phyloP scores from a whole-genome alignment of 2,888 invertebrate genomes.

The Cinara cedri region DNA sequence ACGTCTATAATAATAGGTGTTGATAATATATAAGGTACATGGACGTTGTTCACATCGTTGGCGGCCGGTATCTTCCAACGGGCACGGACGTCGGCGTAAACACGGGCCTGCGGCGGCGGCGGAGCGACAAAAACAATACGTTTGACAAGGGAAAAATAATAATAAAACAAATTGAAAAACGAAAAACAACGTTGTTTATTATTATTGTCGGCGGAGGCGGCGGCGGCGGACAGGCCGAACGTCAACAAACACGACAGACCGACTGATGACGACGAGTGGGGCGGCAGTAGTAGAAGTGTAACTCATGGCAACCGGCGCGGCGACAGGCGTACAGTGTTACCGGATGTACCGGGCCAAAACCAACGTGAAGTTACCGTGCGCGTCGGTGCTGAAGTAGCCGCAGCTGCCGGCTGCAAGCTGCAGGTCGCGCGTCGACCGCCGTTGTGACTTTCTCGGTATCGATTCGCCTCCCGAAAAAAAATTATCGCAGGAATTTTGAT shows the following conservation, averaged over 20 bases:
- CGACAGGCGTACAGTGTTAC: slow-evolving; percentile 11
- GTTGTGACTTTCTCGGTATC: too few species aligned
- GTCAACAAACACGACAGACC: slow-evolving; percentile 18
- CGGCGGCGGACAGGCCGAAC: neutral
- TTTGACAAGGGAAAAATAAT: neutral
- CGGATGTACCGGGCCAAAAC: neutral
- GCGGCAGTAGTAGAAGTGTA: slow-evolving; percentile 18
- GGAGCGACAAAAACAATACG: neutral
- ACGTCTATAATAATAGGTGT: too few species aligned
- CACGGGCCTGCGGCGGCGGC: too few species aligned
- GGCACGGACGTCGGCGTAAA: too few species aligned
- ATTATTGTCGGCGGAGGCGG: neutral
- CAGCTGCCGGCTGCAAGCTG: too few species aligned
- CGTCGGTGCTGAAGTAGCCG: too few species aligned
- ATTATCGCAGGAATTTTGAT: too few species aligned
- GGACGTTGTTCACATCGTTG: too few species aligned
- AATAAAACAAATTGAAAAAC: neutral
- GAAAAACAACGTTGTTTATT: neutral
- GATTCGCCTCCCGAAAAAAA: too few species aligned
- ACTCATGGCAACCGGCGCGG: slow-evolving; percentile 54
- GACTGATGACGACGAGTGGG: slow-evolving; percentile 21
- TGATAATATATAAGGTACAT: too few species aligned
- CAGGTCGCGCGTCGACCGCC: too few species aligned
- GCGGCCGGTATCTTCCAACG: too few species aligned
- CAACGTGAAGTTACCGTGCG: slow-evolving; percentile 11